Percentiles rank a stretch among this genome's conserved stretches.
Conservation (phyloP, 2,797 vertebrate species). For the Pipistrellus kuhlii region DNA sequence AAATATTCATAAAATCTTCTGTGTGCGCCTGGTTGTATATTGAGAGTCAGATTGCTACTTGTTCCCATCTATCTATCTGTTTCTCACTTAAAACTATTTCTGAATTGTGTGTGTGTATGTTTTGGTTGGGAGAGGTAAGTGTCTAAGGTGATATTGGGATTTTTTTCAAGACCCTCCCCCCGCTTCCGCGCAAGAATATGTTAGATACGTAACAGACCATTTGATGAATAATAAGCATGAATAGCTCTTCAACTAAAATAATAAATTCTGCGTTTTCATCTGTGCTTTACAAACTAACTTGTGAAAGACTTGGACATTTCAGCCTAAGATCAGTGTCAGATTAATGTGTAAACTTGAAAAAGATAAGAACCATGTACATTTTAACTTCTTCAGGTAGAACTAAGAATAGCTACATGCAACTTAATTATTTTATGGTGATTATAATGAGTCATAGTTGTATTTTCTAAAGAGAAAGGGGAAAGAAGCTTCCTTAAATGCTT, state of each 20-base stretch:
- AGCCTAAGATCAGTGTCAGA: conserved; percentile 60
- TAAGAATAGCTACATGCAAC: conserved; percentile 32
- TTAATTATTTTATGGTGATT: conserved; percentile 56
- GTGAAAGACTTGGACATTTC: conserved; percentile 42
- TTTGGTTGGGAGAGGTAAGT: neutral
- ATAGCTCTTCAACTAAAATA: conserved; percentile 38
- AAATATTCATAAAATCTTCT: conserved; percentile 20
- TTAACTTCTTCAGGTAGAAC: conserved; percentile 49
- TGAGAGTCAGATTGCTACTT: neutral
- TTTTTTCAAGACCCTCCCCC: conserved; percentile 36
- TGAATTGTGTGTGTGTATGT: neutral
- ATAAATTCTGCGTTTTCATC: conserved; percentile 4
- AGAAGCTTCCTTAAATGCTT: neutral
- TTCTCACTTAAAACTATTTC: conserved; percentile 40
- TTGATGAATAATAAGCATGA: conserved; percentile 12
- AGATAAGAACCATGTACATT: neutral
- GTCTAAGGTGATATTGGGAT: neutral
- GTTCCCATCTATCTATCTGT: neutral
- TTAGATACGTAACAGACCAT: conserved; percentile 24
- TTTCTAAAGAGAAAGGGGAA: neutral
- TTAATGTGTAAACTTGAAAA: conserved; percentile 64
- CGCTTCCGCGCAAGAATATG: neutral
- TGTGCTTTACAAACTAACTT: conserved; percentile 57
- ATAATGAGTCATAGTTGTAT: neutral
- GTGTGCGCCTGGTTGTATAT: neutral